Conservation (phyloP, 2,888 invertebrate species). For the Harpalus rubripes region DNA sequence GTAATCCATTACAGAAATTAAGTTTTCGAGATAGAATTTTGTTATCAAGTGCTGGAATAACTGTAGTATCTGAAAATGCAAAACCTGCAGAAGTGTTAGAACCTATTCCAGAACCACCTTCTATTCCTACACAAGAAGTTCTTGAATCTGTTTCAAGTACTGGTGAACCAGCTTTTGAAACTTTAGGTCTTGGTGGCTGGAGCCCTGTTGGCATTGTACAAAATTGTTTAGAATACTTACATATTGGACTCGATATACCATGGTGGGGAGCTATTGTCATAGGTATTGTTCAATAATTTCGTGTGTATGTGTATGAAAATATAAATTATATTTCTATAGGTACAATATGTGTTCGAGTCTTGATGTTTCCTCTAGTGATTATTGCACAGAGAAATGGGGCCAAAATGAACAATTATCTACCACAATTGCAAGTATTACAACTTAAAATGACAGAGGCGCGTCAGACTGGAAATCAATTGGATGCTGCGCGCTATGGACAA, state of each 20-base stretch:
- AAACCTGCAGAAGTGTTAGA: not conserved
- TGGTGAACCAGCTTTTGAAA: conserved; percentile 89
- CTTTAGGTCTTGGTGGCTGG: conserved; percentile 91
- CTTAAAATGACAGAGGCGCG: conserved; percentile 92
- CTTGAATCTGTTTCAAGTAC: conserved; percentile 74
- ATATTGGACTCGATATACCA: conserved; percentile 89
- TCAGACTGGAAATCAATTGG: conserved; percentile 88
- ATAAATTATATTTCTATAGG: conserved; percentile 78
- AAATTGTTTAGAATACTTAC: conserved; percentile 88
- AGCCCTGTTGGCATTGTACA: conserved; percentile 91
- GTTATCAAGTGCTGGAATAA: conserved; percentile 45
- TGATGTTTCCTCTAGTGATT: conserved; percentile 92
- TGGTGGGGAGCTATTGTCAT: conserved; percentile 95
- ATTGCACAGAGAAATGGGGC: conserved; percentile 89
- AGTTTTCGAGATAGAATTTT: conserved; percentile 53
- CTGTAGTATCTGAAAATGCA: conserved; percentile 54
- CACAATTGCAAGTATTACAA: conserved; percentile 91
- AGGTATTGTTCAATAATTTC: conserved; percentile 77
- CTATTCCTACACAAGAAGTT: conserved; percentile 70
- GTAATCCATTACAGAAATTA: not conserved
- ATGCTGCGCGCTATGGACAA: conserved; percentile 86
- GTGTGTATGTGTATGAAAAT: too few species aligned
- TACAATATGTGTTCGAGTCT: conserved; percentile 87
- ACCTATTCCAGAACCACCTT: conserved; percentile 71
- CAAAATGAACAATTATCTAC: conserved; percentile 90